Base-by-base conservation (phyloP, 37 sponge, comb jelly and placozoan genomes). In the Haliclona indistincta region DNA sequence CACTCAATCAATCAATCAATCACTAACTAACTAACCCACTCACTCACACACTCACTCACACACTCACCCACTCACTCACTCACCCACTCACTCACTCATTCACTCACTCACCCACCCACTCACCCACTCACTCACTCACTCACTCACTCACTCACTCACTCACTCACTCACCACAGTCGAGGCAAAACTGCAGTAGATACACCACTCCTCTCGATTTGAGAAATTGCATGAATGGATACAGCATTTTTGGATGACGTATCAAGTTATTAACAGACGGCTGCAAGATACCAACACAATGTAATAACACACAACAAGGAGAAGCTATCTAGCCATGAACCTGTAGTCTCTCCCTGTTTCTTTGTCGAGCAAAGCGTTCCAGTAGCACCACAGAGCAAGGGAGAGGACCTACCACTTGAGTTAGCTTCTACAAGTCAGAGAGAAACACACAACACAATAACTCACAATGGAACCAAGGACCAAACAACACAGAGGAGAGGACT, bases 181-280 rank as follows among this genome's bases (percentile, higher is more conserved):
- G 64, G 44, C 54, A 80, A 37, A 71, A 33, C 28, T 84, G 71
- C 19, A 89, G 62, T 11, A 89, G 39, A 30, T 63, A 34, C 19
- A 89, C 56, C 37, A 47, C 70, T 19, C 76, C 67, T 40, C 33
- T 43, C 10, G 56, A 15, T 74, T 84, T 84, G 71, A 89, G 65
- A 73, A 71, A 89, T 43, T 75, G 43, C 76, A 89, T 89, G 72
- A 89, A 89, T 40, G 39, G 49, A 51, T 84, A 84, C 44, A 89
- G 74, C 22, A 58, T 7, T 20, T 58, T 58, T 20, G 11, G 60
- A 58, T 11, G 6, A 25, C 28, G 11, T 7, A 20, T 58, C 6
- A 58, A 25, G 6, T 58, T 11, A 58, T 58, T 58, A 8, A 58
- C 7, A 58, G 60, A n/a, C 6, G n/a, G 11, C 60, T 58, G n/a